Base-by-base conservation (phyloP, 2,113 vertebrate genomes). In the Coregonus clupeaformis region DNA sequence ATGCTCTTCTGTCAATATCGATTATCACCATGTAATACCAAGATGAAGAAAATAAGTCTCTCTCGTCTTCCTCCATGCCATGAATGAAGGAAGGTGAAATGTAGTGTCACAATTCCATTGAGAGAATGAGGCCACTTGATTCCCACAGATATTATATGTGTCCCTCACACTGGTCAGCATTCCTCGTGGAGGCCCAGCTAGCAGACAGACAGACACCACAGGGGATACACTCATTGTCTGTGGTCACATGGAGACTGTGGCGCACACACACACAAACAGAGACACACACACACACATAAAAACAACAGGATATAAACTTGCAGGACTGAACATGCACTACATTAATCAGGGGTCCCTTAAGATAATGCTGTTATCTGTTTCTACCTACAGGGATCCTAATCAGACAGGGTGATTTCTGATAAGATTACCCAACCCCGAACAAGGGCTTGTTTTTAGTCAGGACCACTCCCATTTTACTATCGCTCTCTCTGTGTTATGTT, bases 111-210 rank as follows among this genome's bases (percentile, higher is more conserved):
- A 52, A 14, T 52, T 52, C 4, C 49, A 18, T 30, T 65, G 13
- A 65, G 25, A 62, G 59, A n/a, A 27, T 65, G 63, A 60, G 57
- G 57, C n/a, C 5, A 18, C 57, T 60, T 60, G 3, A 18, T 60
- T 60, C n/a, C 57, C 57, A 66, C 30, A 75, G 69, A 32, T 65
- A 20, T 25, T 12, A 30, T 47, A 69, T 14, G 27, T 62, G 62
- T 78, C 70, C 45, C 64, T 70, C 29, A 52, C 55, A 42, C 47
- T 24, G 52, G 65, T 66, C 29, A 70, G 70, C 68, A 3, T 77
- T 70, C 68, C 69, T 63, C 45, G 1, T 65, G 3, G 6, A 63
- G 52, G 69, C 55, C 47, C 47, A 47, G 68, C 42, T 74, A 71
- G 68, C 29, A 64, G 68, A 25, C 14, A 57, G 24, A 79, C 55